These are phyloP conservation scores for Sus cebifrons DNA, from an alignment of 2,797 vertebrate species.

Conservation along the genomic window DNA sequence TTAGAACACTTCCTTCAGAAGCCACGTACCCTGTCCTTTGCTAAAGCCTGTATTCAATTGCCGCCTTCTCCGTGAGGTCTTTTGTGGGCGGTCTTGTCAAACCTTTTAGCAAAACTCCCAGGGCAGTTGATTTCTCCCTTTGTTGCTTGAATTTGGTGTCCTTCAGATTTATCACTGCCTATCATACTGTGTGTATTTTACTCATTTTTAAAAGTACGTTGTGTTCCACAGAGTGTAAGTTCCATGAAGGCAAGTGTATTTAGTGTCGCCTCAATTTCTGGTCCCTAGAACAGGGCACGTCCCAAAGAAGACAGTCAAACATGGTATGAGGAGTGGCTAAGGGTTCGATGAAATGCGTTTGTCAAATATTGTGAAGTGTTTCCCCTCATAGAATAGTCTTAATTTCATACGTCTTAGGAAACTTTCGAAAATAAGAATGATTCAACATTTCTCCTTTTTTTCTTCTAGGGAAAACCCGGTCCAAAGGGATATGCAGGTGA, in stretches of 20 bases:
- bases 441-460: neutral
- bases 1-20: neutral
- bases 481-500: constrained; percentile 95
- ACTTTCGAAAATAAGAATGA: constrained; percentile 13
- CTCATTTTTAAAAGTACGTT: neutral
- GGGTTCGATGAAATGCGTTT: neutral
- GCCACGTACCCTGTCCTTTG: neutral
- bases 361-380: neutral
- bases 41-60: neutral
- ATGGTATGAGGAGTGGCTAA: neutral
- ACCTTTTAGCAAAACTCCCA: neutral
- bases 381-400: neutral
- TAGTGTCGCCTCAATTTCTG: neutral
- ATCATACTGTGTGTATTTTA: neutral
- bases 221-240: neutral
- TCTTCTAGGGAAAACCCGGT: constrained; percentile 94
- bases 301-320: neutral
- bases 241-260: neutral
- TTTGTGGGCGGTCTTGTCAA: neutral
- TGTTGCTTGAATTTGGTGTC: constrained; percentile 34
- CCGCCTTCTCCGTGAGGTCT: neutral
- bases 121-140: neutral
- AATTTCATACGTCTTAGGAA: constrained; percentile 31
- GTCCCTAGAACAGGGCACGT: neutral
- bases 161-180: neutral